Base-by-base conservation (phyloP, 1,140 invertebrate species). In the Patella vulgata region DNA sequence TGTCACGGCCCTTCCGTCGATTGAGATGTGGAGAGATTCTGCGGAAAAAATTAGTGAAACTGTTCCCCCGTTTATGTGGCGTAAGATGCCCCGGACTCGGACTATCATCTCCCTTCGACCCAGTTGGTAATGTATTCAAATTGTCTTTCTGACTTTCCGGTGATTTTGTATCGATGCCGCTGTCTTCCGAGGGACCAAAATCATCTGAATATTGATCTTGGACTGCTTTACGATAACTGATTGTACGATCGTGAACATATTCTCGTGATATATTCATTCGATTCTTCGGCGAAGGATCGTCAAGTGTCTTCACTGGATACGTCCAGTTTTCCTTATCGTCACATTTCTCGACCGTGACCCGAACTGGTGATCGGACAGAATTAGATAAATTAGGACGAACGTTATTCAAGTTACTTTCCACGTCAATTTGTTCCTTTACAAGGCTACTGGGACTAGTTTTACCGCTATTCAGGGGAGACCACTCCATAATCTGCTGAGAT, bases 41-140 rank as follows among this genome's bases (percentile, higher is more conserved):
- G 40, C 68, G 61, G 36, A 78, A 73, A 63, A 78, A 76, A 48
- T 75, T 78, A 17, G 70, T 68, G 19, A 78, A 73, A 60, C 74
- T 76, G 17, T 36, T 36, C 14, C 33, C 33, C 5, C 33, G 33
- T 36, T 36, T 36, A 36, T 36, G 66, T 67, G 53, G 73, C 73
- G 14, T 74, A 56, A 11, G 71, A 73, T n/a, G 56, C 59, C 44
- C 76, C 74, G 47, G 68, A 55, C 36, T 54, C 1, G 48, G 21
- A 9, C 23, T 40, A 2, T 61, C 66, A 14, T 31, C 23, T 23
- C 48, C n/a, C n/a, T n/a, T n/a, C 0, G 63, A 50, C 11, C 62
- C 46, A n/a, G 61, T 61, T 17, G 68, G 64, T 23, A 67, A 30
- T 17, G 68, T 63, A 43, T 64, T 71, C 3, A 65, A 71, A 28